Base-by-base conservation (phyloP, 1,140 invertebrate species). In the Zaprionus vittiger region DNA sequence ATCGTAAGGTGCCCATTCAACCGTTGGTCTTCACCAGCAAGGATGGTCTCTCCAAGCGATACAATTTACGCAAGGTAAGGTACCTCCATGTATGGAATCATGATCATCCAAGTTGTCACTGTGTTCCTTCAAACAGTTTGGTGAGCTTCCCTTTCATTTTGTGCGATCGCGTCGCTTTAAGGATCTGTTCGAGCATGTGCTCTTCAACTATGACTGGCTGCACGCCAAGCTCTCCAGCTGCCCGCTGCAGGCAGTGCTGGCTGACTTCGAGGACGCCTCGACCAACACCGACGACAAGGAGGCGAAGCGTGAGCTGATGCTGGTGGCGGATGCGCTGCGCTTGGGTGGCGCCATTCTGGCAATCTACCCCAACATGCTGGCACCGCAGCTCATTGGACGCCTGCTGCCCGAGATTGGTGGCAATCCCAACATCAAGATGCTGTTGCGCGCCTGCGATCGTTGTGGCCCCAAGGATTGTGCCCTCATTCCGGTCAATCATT, bases 201-300 rank as follows among this genome's bases (percentile, higher is more conserved):
- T 99, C 1, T 99, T 99, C 93, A 99, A 99, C 93, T 99, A 99
- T 92, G 96, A 98, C 77, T 99, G 98, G 98, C 94, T 99, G 0
- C 98, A 99, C 91, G 98, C 98, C 0, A 99, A 99, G 93, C 93
- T 99, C 2, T 97, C 96, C 72, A 98, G 97, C 73, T 99, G 98
- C 92, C 98, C 99, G 1, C 94, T 99, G 2, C 98, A 99, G 94
- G 96, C 98, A 0, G 96, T 99, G 2, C 93, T 99, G 11, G 97
- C 97, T 12, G 99, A 99, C 93, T 99, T 99, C 92, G 98, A 99
- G 94, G 99, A 99, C 92, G 96, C 98, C 1, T 96, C 97, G 59
- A 94, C 93, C 3, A 95, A 98, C 92, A 96, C 98, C 34, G 96
- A 97, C 7, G 96, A 98, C 83, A 96, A 97, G 83, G 97, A 98